These are phyloP conservation scores for Idaea aversata DNA, from an alignment of 2,888 invertebrate species.

Conservation along the genomic window DNA sequence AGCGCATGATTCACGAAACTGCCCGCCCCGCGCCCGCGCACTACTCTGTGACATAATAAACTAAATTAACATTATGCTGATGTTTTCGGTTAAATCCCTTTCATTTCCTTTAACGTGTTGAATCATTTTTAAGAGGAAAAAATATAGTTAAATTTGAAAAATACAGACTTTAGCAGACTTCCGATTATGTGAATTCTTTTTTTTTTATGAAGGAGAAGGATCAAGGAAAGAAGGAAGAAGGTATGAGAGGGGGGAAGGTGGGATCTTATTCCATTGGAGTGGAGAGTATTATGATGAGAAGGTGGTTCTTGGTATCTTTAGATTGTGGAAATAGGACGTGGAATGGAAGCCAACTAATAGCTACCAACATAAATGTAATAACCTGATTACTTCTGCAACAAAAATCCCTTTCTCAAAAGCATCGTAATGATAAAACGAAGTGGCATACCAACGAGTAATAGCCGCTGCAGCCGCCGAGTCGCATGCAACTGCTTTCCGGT, in stretches of 20 bases:
- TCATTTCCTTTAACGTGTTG: constrained; percentile 49
- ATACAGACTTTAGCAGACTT: too few relatives aligned
- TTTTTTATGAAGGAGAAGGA: too few relatives aligned
- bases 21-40: constrained; percentile 30
- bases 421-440: constrained; percentile 24
- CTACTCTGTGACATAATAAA: constrained; percentile 73
- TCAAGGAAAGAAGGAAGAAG: too few relatives aligned
- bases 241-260: too few relatives aligned
- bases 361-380: background rate
- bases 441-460: background rate
- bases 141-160: background rate
- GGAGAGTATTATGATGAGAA: too few relatives aligned
- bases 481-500: constrained; percentile 76
- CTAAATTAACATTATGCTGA: constrained; percentile 71
- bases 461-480: constrained; percentile 41
- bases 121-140: background rate
- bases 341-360: background rate
- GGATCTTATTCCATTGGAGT: too few relatives aligned
- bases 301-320: background rate
- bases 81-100: constrained; percentile 55
- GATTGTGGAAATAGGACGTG: background rate
- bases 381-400: background rate
- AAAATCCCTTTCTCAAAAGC: background rate
- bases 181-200: too few relatives aligned
- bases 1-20: constrained; percentile 71